phyloP scores from a whole-genome alignment of 2,888 invertebrate genomes.

The Hyles lineata region DNA sequence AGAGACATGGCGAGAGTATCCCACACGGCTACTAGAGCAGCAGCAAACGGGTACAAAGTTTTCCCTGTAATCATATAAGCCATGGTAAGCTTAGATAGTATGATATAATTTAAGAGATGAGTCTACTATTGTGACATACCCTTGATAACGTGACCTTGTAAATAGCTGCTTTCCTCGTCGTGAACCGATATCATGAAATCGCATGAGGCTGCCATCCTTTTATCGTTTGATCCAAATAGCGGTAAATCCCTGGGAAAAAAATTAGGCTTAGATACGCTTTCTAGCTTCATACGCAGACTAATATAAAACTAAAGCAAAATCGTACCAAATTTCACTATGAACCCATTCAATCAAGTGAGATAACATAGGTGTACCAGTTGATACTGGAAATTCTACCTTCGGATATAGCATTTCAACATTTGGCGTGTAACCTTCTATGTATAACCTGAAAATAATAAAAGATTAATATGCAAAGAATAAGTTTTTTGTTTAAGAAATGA shows the following conservation, averaged over 20 bases:
- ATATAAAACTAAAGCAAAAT: neutral
- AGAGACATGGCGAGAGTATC: conserved; percentile 86
- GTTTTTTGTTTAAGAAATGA: conserved; percentile 12
- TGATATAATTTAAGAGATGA: neutral
- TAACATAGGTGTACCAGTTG: conserved; percentile 92
- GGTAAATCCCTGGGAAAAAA: conserved; percentile 38
- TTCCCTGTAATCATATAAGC: conserved; percentile 71
- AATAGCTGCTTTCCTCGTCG: conserved; percentile 59
- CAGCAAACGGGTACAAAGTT: conserved; percentile 90
- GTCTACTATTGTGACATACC: conserved; percentile 45
- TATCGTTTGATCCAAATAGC: conserved; percentile 47
- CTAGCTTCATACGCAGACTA: neutral
- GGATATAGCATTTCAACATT: conserved; percentile 90
- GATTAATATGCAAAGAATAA: neutral
- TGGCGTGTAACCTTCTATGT: conserved; percentile 89
- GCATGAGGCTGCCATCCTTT: conserved; percentile 51
- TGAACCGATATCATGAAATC: conserved; percentile 52
- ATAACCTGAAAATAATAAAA: conserved; percentile 83
- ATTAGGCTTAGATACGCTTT: neutral
- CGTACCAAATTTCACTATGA: conserved; percentile 88
- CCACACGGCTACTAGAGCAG: conserved; percentile 89
- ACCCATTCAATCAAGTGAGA: conserved; percentile 93
- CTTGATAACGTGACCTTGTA: conserved; percentile 59
- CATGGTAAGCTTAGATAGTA: neutral
- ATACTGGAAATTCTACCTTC: conserved; percentile 90